Evolutionary conservation across 1,140 invertebrate genomes (phyloP), one percentile per base, ranked within the genome.

Genomic region (Calosoma granatense): DNA sequence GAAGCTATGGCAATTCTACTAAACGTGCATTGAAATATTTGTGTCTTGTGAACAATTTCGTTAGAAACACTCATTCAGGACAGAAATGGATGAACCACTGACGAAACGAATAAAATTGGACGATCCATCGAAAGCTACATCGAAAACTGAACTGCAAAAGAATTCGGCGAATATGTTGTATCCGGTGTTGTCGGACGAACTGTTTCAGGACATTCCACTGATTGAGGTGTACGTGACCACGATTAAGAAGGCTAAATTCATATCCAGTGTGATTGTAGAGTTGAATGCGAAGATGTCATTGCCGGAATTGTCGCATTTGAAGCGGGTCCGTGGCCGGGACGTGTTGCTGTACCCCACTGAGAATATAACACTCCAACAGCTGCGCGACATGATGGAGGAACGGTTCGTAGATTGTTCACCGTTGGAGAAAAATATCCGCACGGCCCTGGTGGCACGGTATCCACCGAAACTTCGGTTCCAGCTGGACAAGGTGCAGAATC

Each of bases 391-490:
- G 57, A 63, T 85, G 1, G 69, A 69, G 21, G 57, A 67, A 0
- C 75, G 74, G 60, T 75, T 74, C 14, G 72, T 81, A 9, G 75
- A 82, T 65, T 64, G 79, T 12, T 63, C 73, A 6, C 61, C 78
- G 0, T 71, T 85, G 1, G 64, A 72, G 58, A 73, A 81, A 2
- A 69, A 78, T 26, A 76, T 86, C 1, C 71, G 74, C 59, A 66
- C 79, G 1, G 57, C 77, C 0, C 57, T 76, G 21, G 87, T 94
- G 0, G 81, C 88, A 0, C 66, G 70, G 36, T 64, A 61, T 2
- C 62, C 78, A 12, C 84, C 87, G 2, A 78, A 79, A 63, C 81
- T 87, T 1, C 79, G 81, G 54, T 68, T 67, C 43, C 92, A 94
- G 65, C 87, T 82, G 67, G 71, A 81, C 6, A 71, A 76, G 61